Percentiles rank a stretch among this genome's conserved stretches.
Evolutionary conservation across 2,797 vertebrate genomes (phyloP).

Genomic region (Odontamblyopus rebecca): DNA sequence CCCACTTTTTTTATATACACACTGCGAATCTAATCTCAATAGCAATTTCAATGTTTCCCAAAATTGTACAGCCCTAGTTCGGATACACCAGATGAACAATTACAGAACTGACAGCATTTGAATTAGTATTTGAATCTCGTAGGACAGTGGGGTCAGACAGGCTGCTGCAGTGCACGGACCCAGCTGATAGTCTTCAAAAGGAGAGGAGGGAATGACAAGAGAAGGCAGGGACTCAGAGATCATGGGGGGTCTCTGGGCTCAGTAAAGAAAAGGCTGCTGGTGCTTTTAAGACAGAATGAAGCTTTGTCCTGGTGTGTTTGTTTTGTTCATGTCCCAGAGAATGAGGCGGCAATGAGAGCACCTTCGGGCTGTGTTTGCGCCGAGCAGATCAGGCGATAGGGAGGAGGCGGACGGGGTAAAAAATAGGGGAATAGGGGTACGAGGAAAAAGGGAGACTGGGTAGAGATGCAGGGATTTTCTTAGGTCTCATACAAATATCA

Average conservation of each 20-base stretch:
- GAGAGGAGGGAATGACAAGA: slow-evolving; percentile 54
- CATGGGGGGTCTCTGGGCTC: slow-evolving; percentile 51
- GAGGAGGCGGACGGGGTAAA: background rate
- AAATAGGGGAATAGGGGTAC: background rate
- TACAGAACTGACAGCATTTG: background rate
- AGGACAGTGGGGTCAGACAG: background rate
- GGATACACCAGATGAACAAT: background rate
- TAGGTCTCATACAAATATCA: too few species aligned
- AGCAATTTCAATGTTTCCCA: too few species aligned
- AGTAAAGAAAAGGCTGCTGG: slow-evolving; percentile 76
- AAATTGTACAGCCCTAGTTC: background rate
- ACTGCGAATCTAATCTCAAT: too few species aligned
- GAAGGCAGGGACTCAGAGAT: slow-evolving; percentile 50
- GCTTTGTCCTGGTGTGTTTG: slow-evolving; percentile 35
- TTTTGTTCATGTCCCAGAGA: slow-evolving; percentile 63
- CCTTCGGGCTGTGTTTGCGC: background rate
- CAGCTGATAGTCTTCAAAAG: slow-evolving; percentile 41
- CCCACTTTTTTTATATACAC: too few species aligned
- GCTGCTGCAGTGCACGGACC: slow-evolving; percentile 40
- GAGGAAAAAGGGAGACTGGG: background rate
- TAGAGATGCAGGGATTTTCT: background rate
- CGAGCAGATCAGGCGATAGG: background rate
- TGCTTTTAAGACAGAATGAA: slow-evolving; percentile 79
- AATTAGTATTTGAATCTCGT: background rate
- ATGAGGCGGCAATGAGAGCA: slow-evolving; percentile 45